These are phyloP conservation scores for Botrylloides violaceus DNA, from an alignment of 23 tunicate genomes.

Conservation along the genomic window DNA sequence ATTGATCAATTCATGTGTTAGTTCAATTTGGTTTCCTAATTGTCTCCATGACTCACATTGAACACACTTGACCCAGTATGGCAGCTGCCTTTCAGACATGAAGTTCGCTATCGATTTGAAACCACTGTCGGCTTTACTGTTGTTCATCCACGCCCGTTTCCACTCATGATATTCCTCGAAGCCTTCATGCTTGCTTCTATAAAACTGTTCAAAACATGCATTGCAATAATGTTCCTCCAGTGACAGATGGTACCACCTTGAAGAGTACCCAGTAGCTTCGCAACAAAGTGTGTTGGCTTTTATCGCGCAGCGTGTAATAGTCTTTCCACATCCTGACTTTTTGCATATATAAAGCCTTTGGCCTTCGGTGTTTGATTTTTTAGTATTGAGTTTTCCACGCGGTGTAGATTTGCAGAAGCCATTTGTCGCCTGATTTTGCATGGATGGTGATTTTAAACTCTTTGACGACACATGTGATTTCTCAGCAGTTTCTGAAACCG, in stretches of 20 bases:
- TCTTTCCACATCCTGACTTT: constrained; percentile 64
- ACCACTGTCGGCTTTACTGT: constrained; percentile 59
- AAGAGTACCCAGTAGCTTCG: constrained; percentile 75
- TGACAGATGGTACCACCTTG: constrained; percentile 82
- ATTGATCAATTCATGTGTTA: constrained; percentile 32
- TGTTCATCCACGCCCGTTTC: constrained; percentile 77
- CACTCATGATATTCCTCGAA: constrained; percentile 70
- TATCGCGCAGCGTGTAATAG: constrained; percentile 37
- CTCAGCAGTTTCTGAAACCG: too few relatives aligned
- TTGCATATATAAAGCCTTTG: constrained; percentile 42
- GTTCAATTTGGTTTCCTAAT: constrained; percentile 59
- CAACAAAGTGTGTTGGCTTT: constrained; percentile 50
- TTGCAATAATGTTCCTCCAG: constrained; percentile 82
- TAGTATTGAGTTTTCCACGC: not conserved
- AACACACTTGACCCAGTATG: constrained; percentile 70
- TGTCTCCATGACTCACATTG: constrained; percentile 64
- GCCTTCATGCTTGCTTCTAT: constrained; percentile 53
- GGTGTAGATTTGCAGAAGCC: not conserved
- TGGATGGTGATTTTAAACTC: too few relatives aligned
- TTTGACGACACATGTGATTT: too few relatives aligned
- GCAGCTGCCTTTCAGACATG: constrained; percentile 62
- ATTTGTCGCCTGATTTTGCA: too few relatives aligned
- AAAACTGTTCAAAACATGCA: constrained; percentile 72
- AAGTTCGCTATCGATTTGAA: constrained; percentile 46
- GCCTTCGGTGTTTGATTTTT: not conserved